Conservation (phyloP, 2,888 invertebrate species). For the Diploptera punctata region DNA sequence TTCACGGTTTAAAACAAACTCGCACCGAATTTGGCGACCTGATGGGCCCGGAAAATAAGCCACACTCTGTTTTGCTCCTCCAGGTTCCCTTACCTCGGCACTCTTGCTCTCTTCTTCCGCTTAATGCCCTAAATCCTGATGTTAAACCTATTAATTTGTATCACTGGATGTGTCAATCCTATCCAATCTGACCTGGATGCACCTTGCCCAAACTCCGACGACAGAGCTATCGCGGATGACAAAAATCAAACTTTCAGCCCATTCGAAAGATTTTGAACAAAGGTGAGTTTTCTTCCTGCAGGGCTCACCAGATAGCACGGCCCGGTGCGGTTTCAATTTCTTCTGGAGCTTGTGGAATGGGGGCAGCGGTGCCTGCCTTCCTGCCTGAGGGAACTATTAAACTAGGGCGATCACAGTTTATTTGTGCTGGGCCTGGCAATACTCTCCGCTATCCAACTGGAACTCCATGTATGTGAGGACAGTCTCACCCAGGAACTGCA, state of each 20-base stretch:
- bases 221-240: constrained; percentile 3
- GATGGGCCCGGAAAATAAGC: constrained; percentile 44
- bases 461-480: constrained; percentile 80
- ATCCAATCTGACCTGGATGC: neutral
- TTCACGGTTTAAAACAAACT: constrained; percentile 29
- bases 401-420: constrained; percentile 62
- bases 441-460: constrained; percentile 97
- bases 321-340: constrained; percentile 36
- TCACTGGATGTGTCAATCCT: neutral
- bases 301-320: constrained; percentile 43
- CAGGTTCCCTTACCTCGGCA: constrained; percentile 2
- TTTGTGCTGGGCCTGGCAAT: constrained; percentile 99
- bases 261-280: constrained; percentile 37
- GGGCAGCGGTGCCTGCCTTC: constrained; percentile 12
- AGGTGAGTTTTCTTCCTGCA: constrained; percentile 43
- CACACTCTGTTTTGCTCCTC: constrained; percentile 38
- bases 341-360: constrained; percentile 24
- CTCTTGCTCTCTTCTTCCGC: neutral
- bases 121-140: neutral
- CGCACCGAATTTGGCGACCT: constrained; percentile 41
- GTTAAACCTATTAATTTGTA: constrained; percentile 1
- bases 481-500: constrained; percentile 41
- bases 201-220: constrained; percentile 17
- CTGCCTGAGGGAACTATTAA: constrained; percentile 22
- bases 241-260: constrained; percentile 33